A percentile compares a stretch with the other conserved stretches of the same genome.
These are phyloP conservation scores for Erythrocebus patas DNA, from an alignment of 2,113 vertebrate genomes.

Conservation along the genomic window DNA sequence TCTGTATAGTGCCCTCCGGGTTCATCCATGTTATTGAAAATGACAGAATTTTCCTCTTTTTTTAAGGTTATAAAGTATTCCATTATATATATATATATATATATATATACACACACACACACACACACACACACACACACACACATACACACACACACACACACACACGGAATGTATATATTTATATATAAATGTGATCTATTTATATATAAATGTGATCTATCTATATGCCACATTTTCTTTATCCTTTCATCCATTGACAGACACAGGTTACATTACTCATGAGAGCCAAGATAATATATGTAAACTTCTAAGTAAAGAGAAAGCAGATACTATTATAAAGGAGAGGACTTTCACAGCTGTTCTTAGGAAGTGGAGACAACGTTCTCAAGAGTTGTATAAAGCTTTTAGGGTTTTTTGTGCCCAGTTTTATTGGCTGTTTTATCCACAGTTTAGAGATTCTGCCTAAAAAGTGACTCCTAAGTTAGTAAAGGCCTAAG, in stretches of 20 bases:
- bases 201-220: too few species aligned
- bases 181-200: too few species aligned
- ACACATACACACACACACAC: accelerated
- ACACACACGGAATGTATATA: too few species aligned
- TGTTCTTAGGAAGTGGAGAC: not conserved
- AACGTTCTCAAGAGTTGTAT: not conserved
- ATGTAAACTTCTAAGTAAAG: not conserved
- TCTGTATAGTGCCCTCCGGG: not conserved
- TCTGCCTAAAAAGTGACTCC: not conserved
- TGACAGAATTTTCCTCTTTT: not conserved
- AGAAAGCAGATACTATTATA: not conserved
- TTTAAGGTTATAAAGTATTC: not conserved
- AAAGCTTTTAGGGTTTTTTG: not conserved
- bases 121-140: too few species aligned
- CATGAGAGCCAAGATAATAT: not conserved
- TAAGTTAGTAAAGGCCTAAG: not conserved
- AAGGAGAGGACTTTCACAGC: not conserved
- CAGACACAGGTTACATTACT: not conserved
- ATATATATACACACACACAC: too few species aligned
- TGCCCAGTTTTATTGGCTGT: not conserved
- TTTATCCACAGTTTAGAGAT: not conserved
- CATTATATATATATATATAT: too few species aligned
- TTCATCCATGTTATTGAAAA: not conserved
- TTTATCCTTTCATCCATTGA: not conserved
- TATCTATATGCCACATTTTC: not conserved